These are phyloP conservation scores for Bovichtus variegatus DNA, from an alignment of 2,797 vertebrate species.

Conservation along the genomic window DNA sequence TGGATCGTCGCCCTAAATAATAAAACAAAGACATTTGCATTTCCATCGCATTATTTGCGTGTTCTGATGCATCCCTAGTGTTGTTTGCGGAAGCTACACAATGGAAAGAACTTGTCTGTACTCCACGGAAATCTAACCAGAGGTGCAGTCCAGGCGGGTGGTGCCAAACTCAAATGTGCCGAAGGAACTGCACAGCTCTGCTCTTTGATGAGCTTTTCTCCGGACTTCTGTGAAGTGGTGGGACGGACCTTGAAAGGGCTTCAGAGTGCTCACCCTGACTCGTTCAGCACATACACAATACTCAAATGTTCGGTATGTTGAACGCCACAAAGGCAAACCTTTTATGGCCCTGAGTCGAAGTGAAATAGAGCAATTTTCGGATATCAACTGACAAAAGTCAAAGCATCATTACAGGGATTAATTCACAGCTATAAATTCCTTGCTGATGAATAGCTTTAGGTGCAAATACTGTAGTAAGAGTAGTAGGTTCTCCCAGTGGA, in stretches of 20 bases:
- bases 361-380: not conserved
- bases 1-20: not conserved
- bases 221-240: not conserved
- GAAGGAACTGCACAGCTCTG: not conserved
- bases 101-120: not conserved
- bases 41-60: too few relatives aligned
- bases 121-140: not conserved
- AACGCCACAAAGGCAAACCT: not conserved
- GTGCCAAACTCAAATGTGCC: not conserved
- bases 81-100: not conserved
- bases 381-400: not conserved
- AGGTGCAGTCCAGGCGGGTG: not conserved
- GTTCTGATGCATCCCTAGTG: too few relatives aligned
- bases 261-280: not conserved
- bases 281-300: slow-evolving; percentile 3
- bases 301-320: not conserved
- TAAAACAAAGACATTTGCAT: too few relatives aligned
- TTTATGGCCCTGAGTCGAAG: not conserved
- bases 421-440: not conserved
- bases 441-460: not conserved
- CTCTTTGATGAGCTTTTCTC: not conserved
- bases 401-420: not conserved
- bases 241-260: not conserved
- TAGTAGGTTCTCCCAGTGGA: slow-evolving; percentile 22
- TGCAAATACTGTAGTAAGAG: not conserved